Base-by-base conservation (phyloP, 2,113 vertebrate genomes). In the Cromileptes altivelis region DNA sequence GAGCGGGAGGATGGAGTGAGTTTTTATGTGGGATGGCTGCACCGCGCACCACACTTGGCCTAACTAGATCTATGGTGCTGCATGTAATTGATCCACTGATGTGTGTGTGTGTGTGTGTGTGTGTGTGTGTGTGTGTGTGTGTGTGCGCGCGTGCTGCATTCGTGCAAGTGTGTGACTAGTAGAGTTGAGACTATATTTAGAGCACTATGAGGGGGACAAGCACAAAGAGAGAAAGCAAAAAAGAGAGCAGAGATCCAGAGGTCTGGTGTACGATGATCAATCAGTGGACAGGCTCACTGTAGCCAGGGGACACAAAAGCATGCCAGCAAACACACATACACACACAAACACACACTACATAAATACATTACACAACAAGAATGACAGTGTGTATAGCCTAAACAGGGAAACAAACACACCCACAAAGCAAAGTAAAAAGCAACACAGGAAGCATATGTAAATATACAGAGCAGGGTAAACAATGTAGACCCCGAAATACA, bases 231-330 rank as follows among this genome's bases (percentile, higher is more conserved):
- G 65, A 85, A 75, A 65, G 47, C 52, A 72, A 82, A 91, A 88
- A 89, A 86, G 70, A 61, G 83, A 89, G 86, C 88, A 90, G 82
- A 91, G 92, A 90, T 90, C 87, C 84, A 88, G 90, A 94, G 93
- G 91, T 94, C 93, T 94, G 85, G 87, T 91, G 88, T 89, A 70
- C 30, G 60, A 92, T 93, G 91, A 95, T 96, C 94, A 95, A 95
- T 95, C 94, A 94, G 81, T 68, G 78, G 78, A 84, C 77, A 85
- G 85, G 79, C 84, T 86, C 82, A 70, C 49, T 83, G 82, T 81
- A 91, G 89, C 91, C 91, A 82, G 78, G 89, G 90, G 91, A 91
- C 87, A 87, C 55, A 83, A 81, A 84, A 79, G 71, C 89, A 81
- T 58, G 71, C 78, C 73, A 64, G 75, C 63, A 81, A 60, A 73